A percentile compares a stretch with the other conserved stretches of the same genome.
Conservation (phyloP, 2,888 invertebrate genomes). For the Aethes cnicana region DNA sequence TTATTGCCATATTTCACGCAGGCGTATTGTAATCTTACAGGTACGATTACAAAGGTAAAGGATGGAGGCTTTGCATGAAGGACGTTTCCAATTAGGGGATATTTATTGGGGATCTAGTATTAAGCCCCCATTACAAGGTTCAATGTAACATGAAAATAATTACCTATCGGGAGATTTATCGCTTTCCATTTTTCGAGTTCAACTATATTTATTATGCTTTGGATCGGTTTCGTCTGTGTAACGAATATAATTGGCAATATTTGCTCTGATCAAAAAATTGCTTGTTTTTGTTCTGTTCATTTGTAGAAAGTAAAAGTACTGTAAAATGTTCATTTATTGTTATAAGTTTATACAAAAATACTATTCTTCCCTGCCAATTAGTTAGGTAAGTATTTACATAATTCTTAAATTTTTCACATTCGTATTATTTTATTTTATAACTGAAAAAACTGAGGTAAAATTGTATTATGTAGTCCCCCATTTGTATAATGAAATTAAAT, state of each 20-base stretch:
- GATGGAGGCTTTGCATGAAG: conserved; percentile 46
- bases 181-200: conserved; percentile 13
- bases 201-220: not conserved
- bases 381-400: too few relatives aligned
- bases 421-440: too few relatives aligned
- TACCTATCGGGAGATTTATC: conserved; percentile 25
- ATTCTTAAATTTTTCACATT: too few relatives aligned
- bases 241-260: not conserved
- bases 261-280: too few relatives aligned
- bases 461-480: too few relatives aligned
- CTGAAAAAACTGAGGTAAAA: too few relatives aligned
- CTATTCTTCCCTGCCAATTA: too few relatives aligned
- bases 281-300: too few relatives aligned
- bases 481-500: too few relatives aligned
- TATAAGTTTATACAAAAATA: too few relatives aligned
- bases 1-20: conserved; percentile 19
- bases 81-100: conserved; percentile 63
- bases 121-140: conserved; percentile 38
- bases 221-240: not conserved
- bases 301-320: too few relatives aligned
- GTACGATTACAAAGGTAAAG: conserved; percentile 41
- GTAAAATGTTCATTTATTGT: too few relatives aligned
- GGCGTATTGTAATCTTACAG: conserved; percentile 29
- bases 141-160: conserved; percentile 34
- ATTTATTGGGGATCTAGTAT: conserved; percentile 58